phyloP scores from a whole-genome alignment of 53 echinoderm and acorn worm species.

The Hippasteria phrygiana region DNA sequence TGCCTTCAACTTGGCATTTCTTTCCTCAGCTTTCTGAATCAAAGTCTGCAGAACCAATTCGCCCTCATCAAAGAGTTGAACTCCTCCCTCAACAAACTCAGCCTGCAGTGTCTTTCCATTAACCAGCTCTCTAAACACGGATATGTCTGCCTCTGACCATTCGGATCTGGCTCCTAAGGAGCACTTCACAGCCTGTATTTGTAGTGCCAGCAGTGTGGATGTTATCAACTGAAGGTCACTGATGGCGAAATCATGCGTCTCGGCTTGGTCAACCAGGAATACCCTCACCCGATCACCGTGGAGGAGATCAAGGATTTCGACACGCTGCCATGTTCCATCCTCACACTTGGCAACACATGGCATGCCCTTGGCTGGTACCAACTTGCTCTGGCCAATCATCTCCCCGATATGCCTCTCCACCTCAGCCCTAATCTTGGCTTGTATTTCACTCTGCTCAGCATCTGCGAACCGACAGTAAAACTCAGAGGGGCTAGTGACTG shows the following conservation, averaged over 20 bases:
- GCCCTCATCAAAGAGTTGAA: constrained; percentile 32
- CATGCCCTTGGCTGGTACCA: constrained; percentile 33
- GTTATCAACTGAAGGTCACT: constrained; percentile 46
- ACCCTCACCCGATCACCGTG: constrained; percentile 23
- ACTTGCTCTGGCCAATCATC: constrained; percentile 29
- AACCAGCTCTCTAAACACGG: constrained; percentile 26
- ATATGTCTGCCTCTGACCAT: constrained; percentile 37
- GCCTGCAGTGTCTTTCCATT: constrained; percentile 45
- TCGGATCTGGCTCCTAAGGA: constrained; percentile 12
- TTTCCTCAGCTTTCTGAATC: constrained; percentile 25
- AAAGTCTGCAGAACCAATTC: constrained; percentile 14
- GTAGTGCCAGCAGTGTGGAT: constrained; percentile 18
- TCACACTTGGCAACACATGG: constrained; percentile 63
- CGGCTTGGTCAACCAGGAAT: constrained; percentile 62
- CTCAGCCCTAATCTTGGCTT: constrained; percentile 1
- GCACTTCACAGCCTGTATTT: constrained; percentile 52
- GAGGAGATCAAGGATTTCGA: constrained; percentile 24
- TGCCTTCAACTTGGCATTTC: constrained; percentile 6
- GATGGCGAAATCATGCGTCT: neutral
- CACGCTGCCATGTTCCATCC: constrained; percentile 41
- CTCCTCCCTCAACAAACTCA: constrained; percentile 10
- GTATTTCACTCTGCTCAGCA: neutral
- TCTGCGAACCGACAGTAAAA: constrained; percentile 36
- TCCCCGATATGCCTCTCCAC: constrained; percentile 15
- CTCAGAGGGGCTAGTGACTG: constrained; percentile 42